Base-by-base conservation (phyloP, 2,797 vertebrate genomes). In the Adrianichthys oophorus region DNA sequence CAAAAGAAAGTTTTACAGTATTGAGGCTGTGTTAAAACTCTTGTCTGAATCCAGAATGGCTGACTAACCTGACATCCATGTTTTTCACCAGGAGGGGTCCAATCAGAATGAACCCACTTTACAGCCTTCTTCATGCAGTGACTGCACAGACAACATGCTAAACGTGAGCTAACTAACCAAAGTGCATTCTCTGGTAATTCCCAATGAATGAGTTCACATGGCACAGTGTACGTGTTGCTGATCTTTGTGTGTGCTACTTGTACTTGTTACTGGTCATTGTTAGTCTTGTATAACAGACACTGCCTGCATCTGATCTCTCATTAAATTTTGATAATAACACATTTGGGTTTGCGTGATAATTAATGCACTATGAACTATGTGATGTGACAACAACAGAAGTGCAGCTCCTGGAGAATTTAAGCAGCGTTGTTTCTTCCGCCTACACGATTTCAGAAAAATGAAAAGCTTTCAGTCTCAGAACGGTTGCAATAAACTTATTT, bases 311-410 rank as follows among this genome's bases (percentile, higher is more conserved):
- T 48, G 50, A 26, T 21, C 56, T 78, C 54, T 51, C 50, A 58
- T 26, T 1, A 18, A 17, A 56, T 54, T 21, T n/a, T 21, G 1
- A 15, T 65, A 56, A 60, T 76, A 65, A 72, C 76, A 42, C 26
- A 42, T 1, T 18, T 43, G 41, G 50, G 48, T 48, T 48, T 23
- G 21, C 54, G 56, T 74, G 66, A 76, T 79, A 72, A 85, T 82
- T 70, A 68, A 72, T 65, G 56, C 47, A 66, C 66, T 78, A 77
- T 76, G 70, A 79, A 65, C 72, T 75, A 68, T 82, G 63, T 52
- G 67, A 52, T 68, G 56, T 42, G 59, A 75, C 72, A 74, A 69
- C 63, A 63, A 78, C 74, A 48, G 19, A 59, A 58, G 41, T 15
- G 48, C 48, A 72, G 41, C 19, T 21, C 19, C 19, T 21, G 19